Evolutionary conservation across 2,888 invertebrate genomes (phyloP).

Genomic region (Cetonia aurata): DNA sequence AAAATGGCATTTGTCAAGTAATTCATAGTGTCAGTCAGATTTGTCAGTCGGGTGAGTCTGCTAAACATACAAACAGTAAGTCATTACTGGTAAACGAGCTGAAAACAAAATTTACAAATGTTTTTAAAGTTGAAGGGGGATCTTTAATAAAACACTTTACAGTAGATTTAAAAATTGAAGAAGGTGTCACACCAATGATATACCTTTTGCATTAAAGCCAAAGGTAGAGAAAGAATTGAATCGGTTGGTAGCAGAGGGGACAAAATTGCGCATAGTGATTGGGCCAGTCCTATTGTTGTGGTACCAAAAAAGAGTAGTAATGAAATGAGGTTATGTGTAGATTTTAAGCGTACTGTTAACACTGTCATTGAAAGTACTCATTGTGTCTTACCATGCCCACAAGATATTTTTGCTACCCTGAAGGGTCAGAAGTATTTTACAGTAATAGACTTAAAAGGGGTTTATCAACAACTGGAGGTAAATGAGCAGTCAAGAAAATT

Average conservation of each 20-base stretch:
- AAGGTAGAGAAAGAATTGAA: slow-evolving; percentile 51
- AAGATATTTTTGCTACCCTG: slow-evolving; percentile 56
- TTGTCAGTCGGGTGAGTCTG: not conserved
- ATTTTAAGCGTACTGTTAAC: slow-evolving; percentile 57
- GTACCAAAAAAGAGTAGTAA: slow-evolving; percentile 53
- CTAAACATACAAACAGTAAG: not conserved
- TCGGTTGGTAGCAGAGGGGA: slow-evolving; percentile 46
- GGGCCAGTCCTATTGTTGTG: slow-evolving; percentile 57
- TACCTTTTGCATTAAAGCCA: slow-evolving; percentile 49
- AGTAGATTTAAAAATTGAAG: slow-evolving; percentile 44
- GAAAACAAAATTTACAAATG: slow-evolving; percentile 30
- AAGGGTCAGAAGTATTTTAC: slow-evolving; percentile 53
- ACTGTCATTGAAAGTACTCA: slow-evolving; percentile 52
- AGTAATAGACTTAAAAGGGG: slow-evolving; percentile 54
- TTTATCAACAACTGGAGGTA: slow-evolving; percentile 55
- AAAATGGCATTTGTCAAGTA: slow-evolving; percentile 11
- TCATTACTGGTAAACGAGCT: not conserved
- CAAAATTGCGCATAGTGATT: slow-evolving; percentile 48
- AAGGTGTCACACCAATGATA: slow-evolving; percentile 45
- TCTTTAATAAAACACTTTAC: slow-evolving; percentile 40
- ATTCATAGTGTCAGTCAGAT: not conserved
- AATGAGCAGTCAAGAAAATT: slow-evolving; percentile 50
- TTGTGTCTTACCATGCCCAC: slow-evolving; percentile 56
- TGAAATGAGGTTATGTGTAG: slow-evolving; percentile 55
- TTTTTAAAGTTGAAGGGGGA: not conserved